Conservation (phyloP, 2,113 vertebrate genomes). For the Oncorhynchus tshawytscha region DNA sequence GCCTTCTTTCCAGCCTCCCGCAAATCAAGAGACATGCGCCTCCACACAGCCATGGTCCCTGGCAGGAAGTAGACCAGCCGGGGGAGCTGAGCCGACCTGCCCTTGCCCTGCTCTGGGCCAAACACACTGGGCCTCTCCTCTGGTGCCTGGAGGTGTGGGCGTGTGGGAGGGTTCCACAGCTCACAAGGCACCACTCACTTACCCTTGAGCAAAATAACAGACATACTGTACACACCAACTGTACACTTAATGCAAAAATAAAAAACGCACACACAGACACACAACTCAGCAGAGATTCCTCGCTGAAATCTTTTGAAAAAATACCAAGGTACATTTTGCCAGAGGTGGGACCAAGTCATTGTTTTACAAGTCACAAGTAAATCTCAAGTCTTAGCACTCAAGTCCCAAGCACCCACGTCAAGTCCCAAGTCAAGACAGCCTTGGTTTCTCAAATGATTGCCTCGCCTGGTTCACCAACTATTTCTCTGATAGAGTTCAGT, state of each 20-base stretch:
- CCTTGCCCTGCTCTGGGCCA: slow-evolving; percentile 45
- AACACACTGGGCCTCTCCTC: slow-evolving; percentile 54
- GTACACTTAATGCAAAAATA: slow-evolving; percentile 16
- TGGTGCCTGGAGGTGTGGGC: slow-evolving; percentile 50
- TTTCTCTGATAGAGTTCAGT: too few relatives aligned
- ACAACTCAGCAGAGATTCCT: not conserved
- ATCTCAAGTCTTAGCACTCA: too few relatives aligned
- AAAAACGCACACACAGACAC: slow-evolving; percentile 13
- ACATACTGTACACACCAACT: slow-evolving; percentile 35
- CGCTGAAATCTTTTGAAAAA: too few relatives aligned
- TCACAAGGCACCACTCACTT: slow-evolving; percentile 52
- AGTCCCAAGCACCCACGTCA: too few relatives aligned
- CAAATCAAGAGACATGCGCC: slow-evolving; percentile 40
- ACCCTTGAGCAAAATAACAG: slow-evolving; percentile 59
- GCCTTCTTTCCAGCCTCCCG: slow-evolving; percentile 36
- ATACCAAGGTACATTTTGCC: not conserved
- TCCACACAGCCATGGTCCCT: slow-evolving; percentile 40
- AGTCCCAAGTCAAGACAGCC: too few relatives aligned
- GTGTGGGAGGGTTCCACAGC: slow-evolving; percentile 56
- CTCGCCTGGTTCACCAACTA: too few relatives aligned
- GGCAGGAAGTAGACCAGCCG: slow-evolving; percentile 66
- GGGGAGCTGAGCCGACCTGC: slow-evolving; percentile 33
- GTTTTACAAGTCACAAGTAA: too few relatives aligned
- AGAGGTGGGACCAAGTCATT: too few relatives aligned
- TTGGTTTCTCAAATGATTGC: too few relatives aligned